Evolutionary conservation across 2,797 vertebrate species (phyloP).

Genomic region (Smutsia gigantea): DNA sequence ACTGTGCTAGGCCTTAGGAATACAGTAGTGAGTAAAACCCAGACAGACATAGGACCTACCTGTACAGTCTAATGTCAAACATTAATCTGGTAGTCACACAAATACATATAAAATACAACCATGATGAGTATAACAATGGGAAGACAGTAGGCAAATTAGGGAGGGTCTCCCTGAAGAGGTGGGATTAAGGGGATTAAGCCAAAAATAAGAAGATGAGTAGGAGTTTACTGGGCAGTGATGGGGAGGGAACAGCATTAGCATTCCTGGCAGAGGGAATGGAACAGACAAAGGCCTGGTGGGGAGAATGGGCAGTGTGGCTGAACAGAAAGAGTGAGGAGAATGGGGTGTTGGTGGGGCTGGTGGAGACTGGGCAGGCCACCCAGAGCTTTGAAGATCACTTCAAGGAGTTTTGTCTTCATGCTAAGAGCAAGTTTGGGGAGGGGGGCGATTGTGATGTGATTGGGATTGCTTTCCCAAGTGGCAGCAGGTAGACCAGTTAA

Average conservation of each 20-base stretch:
- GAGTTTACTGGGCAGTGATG: background rate
- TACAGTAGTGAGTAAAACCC: background rate
- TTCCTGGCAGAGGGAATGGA: background rate
- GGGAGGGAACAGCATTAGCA: background rate
- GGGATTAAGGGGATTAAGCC: background rate
- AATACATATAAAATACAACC: background rate
- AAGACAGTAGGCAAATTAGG: background rate
- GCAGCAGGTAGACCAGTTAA: background rate
- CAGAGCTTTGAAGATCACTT: background rate
- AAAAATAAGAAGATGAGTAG: background rate
- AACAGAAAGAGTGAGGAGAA: background rate
- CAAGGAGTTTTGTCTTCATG: background rate
- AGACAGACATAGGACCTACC: background rate
- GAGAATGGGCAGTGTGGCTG: background rate
- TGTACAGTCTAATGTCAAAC: background rate
- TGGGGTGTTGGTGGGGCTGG: background rate
- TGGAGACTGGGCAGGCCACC: background rate
- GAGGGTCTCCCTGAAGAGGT: background rate
- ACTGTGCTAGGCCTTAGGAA: background rate
- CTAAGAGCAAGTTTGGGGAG: background rate
- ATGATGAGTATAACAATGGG: background rate
- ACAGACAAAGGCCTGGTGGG: background rate
- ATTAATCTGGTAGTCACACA: background rate
- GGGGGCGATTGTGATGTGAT: background rate
- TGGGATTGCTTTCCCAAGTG: background rate